phyloP scores from a whole-genome alignment of 2,113 vertebrate genomes.

The Dipodomys merriami region DNA sequence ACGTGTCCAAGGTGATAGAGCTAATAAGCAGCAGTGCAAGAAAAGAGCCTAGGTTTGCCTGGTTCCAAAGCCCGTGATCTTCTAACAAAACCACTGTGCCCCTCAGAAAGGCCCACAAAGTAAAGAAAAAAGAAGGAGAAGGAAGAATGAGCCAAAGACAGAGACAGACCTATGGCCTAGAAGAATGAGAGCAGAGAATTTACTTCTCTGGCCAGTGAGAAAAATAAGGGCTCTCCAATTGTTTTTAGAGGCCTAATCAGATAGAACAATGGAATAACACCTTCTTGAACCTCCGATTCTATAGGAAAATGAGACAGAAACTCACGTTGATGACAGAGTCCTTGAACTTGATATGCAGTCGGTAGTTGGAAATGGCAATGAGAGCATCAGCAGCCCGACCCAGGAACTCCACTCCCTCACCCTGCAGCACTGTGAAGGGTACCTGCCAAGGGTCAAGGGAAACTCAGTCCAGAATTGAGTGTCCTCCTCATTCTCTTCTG shows the following conservation, averaged over 20 bases:
- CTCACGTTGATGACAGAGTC: conserved; percentile 98
- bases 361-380: conserved; percentile 99
- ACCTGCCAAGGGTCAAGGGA: conserved; percentile 87
- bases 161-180: background rate
- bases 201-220: background rate
- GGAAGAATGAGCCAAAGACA: conserved; percentile 11
- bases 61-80: conserved; percentile 9
- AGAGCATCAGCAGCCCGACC: conserved; percentile 95
- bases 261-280: background rate
- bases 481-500: accelerated
- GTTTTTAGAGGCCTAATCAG: background rate
- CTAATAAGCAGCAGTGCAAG: background rate
- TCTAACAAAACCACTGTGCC: conserved; percentile 5
- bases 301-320: conserved; percentile 37
- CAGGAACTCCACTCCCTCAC: conserved; percentile 98
- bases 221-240: background rate
- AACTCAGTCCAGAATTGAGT: conserved; percentile 59
- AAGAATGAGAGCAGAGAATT: background rate
- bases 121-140: conserved; percentile 33
- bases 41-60: background rate
- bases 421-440: conserved; percentile 96
- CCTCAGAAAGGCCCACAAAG: conserved; percentile 29
- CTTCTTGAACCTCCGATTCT: conserved; percentile 6
- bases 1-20: conserved; percentile 28
- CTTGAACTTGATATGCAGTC: conserved; percentile 99